Evolutionary conservation across 1,140 invertebrate species (phyloP).

Genomic region (Drosophila cardini): DNA sequence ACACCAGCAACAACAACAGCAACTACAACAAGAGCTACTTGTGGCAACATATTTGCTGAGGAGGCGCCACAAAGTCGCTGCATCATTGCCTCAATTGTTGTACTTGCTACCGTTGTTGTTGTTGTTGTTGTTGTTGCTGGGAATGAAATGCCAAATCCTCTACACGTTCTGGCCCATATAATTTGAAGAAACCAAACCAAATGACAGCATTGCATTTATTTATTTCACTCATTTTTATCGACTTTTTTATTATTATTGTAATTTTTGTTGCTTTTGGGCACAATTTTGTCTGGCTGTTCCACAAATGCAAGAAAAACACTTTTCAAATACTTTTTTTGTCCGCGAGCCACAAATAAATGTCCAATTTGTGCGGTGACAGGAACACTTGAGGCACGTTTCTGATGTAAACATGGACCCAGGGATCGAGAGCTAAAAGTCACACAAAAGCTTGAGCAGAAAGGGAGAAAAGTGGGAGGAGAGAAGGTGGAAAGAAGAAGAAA

Average conservation of each 20-base stretch:
- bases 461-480: slow-evolving; percentile 31
- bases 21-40: slow-evolving; percentile 19
- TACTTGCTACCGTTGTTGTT: slow-evolving; percentile 22
- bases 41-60: slow-evolving; percentile 45
- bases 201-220: slow-evolving; percentile 45
- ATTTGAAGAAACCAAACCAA: slow-evolving; percentile 44
- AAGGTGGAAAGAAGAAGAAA: too few relatives aligned
- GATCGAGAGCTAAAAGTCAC: slow-evolving; percentile 71
- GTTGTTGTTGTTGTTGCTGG: slow-evolving; percentile 21
- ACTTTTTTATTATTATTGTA: slow-evolving; percentile 5
- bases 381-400: slow-evolving; percentile 82
- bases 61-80: slow-evolving; percentile 73
- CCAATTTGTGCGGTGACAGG: slow-evolving; percentile 80
- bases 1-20: slow-evolving; percentile 4
- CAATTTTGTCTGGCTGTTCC: slow-evolving; percentile 37
- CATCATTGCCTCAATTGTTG: slow-evolving; percentile 58
- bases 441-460: slow-evolving; percentile 40
- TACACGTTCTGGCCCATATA: slow-evolving; percentile 74
- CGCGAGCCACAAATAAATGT: slow-evolving; percentile 75
- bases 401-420: slow-evolving; percentile 78
- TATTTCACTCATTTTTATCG: background rate
- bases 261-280: slow-evolving; percentile 14
- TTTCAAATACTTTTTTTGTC: slow-evolving; percentile 38
- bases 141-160: slow-evolving; percentile 72
- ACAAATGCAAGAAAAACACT: slow-evolving; percentile 18